Percentiles rank a stretch among this genome's conserved stretches.
These are phyloP conservation scores for Elysia crispata DNA, from an alignment of 2,888 invertebrate species.

Conservation along the genomic window DNA sequence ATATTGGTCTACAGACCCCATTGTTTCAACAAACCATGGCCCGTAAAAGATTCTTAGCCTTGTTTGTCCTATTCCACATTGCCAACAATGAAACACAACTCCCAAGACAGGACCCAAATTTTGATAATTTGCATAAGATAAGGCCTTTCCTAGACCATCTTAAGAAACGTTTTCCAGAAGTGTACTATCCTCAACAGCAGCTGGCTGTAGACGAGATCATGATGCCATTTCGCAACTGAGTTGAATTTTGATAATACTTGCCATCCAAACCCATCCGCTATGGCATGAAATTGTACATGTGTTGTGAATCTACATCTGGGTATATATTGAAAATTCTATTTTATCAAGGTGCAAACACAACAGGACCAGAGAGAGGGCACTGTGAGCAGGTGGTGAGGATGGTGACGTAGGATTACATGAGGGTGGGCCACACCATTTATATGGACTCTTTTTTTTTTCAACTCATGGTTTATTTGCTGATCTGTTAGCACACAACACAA, in stretches of 20 bases:
- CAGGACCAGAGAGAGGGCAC: background rate
- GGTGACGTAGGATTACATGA: background rate
- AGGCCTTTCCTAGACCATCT: background rate
- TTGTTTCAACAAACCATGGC: background rate
- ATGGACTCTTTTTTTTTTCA: constrained; percentile 26
- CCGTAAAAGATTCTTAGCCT: background rate
- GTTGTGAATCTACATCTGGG: background rate
- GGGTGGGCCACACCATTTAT: constrained; percentile 19
- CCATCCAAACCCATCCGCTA: constrained; percentile 17
- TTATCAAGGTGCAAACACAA: constrained; percentile 7
- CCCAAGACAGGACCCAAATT: background rate
- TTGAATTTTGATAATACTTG: constrained; percentile 5
- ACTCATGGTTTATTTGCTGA: background rate
- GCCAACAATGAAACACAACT: background rate
- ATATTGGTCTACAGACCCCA: too few species aligned
- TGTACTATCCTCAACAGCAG: constrained; percentile 15
- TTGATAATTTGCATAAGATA: constrained; percentile 31
- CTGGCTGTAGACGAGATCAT: constrained; percentile 15
- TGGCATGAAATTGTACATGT: constrained; percentile 29
- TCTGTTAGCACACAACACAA: background rate
- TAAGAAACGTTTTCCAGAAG: background rate
- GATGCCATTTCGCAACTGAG: constrained; percentile 15
- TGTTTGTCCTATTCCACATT: background rate
- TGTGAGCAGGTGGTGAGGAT: background rate
- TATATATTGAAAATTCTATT: constrained; percentile 2